Conservation (phyloP, 2,797 vertebrate genomes). For the Crax fasciolata region DNA sequence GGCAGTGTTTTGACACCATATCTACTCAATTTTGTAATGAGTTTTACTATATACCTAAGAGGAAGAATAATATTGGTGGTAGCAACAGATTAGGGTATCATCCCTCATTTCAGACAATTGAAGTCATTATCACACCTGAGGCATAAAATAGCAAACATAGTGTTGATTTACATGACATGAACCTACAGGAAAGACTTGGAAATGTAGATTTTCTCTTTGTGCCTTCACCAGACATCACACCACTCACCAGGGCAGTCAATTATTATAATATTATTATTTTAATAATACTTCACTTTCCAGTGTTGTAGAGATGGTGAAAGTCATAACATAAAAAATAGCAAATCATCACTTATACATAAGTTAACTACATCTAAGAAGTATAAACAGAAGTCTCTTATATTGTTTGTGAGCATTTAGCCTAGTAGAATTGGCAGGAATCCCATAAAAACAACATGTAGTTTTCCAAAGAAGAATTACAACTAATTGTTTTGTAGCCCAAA, state of each 20-base stretch:
- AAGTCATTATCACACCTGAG: neutral
- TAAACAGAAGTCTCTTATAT: neutral
- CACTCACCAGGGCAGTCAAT: neutral
- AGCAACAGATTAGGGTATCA: neutral
- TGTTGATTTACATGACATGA: neutral
- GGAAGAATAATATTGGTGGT: neutral
- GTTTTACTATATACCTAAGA: neutral
- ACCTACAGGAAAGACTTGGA: neutral
- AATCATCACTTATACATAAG: neutral
- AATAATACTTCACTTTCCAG: neutral
- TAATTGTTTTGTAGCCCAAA: neutral
- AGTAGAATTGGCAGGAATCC: neutral
- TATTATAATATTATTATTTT: neutral
- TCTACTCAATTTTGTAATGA: neutral
- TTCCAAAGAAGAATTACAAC: neutral
- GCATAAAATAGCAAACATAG: neutral
- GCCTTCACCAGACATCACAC: neutral
- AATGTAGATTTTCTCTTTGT: neutral
- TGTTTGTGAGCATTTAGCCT: neutral
- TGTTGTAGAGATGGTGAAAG: neutral
- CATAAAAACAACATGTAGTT: neutral
- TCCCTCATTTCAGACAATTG: neutral
- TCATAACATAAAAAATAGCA: neutral
- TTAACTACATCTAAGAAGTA: neutral
- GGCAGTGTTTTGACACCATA: neutral